Conservation (phyloP, 2,113 vertebrate species). For the Phyllostomus hastatus region DNA sequence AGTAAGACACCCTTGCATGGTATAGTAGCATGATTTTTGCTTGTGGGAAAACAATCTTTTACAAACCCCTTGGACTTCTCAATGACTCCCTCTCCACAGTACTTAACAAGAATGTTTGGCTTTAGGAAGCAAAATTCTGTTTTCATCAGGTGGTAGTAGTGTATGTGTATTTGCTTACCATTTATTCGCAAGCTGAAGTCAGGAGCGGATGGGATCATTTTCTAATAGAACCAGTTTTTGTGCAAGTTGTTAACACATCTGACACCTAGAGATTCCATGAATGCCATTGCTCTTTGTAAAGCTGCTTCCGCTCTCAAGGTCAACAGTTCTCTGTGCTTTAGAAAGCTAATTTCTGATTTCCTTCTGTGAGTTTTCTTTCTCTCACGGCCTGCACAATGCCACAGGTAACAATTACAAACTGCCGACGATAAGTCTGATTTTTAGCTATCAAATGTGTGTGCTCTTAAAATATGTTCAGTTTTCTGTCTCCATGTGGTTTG, state of each 20-base stretch:
- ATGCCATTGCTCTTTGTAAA: neutral
- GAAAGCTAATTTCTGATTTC: slow-evolving; percentile 35
- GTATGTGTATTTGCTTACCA: slow-evolving; percentile 45
- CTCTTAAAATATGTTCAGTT: slow-evolving; percentile 2
- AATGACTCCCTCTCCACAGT: slow-evolving; percentile 34
- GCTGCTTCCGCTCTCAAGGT: slow-evolving; percentile 36
- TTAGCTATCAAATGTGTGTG: slow-evolving; percentile 35
- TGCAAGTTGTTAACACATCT: neutral
- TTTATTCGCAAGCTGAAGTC: slow-evolving; percentile 55
- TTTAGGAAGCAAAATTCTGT: slow-evolving; percentile 59
- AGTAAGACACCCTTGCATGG: slow-evolving; percentile 58
- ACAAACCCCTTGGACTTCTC: slow-evolving; percentile 56
- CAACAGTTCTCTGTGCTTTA: neutral
- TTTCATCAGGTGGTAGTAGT: slow-evolving; percentile 57
- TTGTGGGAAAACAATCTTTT: slow-evolving; percentile 63
- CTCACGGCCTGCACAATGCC: slow-evolving; percentile 1
- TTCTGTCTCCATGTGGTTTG: neutral
- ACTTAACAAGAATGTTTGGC: slow-evolving; percentile 53
- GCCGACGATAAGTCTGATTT: neutral
- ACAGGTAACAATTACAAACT: slow-evolving; percentile 34
- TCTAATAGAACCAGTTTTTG: neutral
- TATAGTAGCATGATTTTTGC: slow-evolving; percentile 64
- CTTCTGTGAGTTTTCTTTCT: slow-evolving; percentile 35
- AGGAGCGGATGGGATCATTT: slow-evolving; percentile 10
- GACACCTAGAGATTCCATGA: neutral